Evolutionary conservation across 2,888 invertebrate genomes (phyloP), one percentile per base, ranked within the genome.

Genomic region (Drosophila villosipedis): DNA sequence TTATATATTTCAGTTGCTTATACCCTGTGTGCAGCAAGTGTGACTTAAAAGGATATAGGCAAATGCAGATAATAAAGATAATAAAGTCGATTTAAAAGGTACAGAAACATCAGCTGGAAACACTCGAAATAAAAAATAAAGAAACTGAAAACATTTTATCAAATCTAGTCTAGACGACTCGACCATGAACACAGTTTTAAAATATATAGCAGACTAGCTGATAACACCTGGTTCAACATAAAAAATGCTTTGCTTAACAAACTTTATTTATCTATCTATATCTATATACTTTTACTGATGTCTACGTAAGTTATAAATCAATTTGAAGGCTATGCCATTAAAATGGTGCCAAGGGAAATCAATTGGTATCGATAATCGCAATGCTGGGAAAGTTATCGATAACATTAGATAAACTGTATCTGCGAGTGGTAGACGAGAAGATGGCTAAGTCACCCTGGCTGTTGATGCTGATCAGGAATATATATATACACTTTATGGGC

Each of bases 1-100:
- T 33, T 52, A 30, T 61, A 31, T 47, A 25, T 31, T 65, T 10
- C 22, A 19, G 55, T 57, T 25, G 33, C 4, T 25, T 31, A 58
- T 62, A 80, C 78, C 75, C 66, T 79, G 64, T 54, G 47, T 16
- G 5, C 22, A 4, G 28, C 28, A 31, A n/a, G n/a, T n/a, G 30
- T 19, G 10, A 4, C n/a, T n/a, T 6, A n/a, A n/a, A 55, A 39
- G 35, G 25, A 25, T 54, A 22, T 37, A 4, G 16, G 4, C 47
- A 47, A 16, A 25, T 47, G 1, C 4, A 1, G 25, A 25, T 16
- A 25, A 47, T 16, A 25, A 16, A 47, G 14, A 47, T 4, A 47
- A 47, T 47, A 2, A 16, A 25, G 22, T 47, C 22, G 7, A 22
- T 22, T 47, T 14, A 16, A 16, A 7, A 22, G 7, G 2, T 1